Conservation (phyloP, 1,140 invertebrate species). For the Batillaria attramentaria region DNA sequence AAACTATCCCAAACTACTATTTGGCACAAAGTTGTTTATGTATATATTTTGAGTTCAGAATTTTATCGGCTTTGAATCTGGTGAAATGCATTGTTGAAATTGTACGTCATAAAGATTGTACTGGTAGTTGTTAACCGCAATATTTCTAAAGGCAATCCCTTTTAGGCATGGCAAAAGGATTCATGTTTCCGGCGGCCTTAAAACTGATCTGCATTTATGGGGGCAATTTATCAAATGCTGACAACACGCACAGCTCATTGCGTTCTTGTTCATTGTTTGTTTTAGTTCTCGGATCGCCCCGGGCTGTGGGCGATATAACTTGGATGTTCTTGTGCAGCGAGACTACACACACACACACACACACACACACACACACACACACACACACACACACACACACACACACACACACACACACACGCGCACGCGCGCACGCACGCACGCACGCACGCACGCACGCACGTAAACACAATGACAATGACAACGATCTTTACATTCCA, state of each 20-base stretch:
- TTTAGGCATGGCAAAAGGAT: too few relatives aligned
- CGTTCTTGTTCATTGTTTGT: not conserved
- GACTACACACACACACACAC: constrained; percentile 12
- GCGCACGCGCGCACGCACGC: not conserved
- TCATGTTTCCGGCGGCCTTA: too few relatives aligned
- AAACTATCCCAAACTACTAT: too few relatives aligned
- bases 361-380: constrained; percentile 14
- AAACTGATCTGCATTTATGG: not conserved
- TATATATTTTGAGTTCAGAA: too few relatives aligned
- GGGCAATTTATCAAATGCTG: not conserved
- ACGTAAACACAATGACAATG: not conserved
- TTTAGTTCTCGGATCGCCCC: not conserved
- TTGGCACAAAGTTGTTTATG: too few relatives aligned
- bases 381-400: constrained; percentile 5
- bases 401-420: constrained; percentile 12
- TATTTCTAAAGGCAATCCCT: too few relatives aligned
- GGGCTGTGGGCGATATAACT: not conserved
- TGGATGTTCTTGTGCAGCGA: not conserved
- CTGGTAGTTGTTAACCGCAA: too few relatives aligned
- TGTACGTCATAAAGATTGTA: too few relatives aligned
- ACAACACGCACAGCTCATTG: not conserved
- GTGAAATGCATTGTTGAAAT: too few relatives aligned
- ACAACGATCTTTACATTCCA: not conserved
- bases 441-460: constrained; percentile 1
- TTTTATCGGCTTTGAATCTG: too few relatives aligned